Percentiles rank a stretch among this genome's conserved stretches.
Evolutionary conservation across 1,140 invertebrate species (phyloP).

Genomic region (Triops longicaudatus): DNA sequence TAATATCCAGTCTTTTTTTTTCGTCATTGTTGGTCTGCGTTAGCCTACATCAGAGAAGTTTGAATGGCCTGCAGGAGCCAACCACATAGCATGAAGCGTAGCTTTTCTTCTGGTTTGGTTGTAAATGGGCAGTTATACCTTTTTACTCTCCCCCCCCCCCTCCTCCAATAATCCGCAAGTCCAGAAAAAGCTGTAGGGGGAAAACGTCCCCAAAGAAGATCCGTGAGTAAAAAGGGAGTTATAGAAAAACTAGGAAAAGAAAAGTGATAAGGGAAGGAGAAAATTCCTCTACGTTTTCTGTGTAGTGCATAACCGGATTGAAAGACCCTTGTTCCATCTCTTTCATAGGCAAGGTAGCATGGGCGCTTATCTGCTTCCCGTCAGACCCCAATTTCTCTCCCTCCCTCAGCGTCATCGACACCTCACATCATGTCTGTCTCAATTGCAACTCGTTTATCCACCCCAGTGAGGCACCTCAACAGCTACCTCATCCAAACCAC

Average conservation of each 20-base stretch:
- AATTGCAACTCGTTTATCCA: conserved; percentile 8
- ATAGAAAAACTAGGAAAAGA: neutral
- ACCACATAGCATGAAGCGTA: neutral
- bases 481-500: neutral
- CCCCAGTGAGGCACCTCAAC: neutral
- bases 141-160: neutral
- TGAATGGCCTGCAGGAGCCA: neutral
- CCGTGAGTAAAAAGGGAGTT: neutral
- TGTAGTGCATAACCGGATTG: neutral
- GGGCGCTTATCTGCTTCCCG: conserved; percentile 9
- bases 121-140: neutral
- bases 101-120: neutral
- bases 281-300: neutral
- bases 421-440: conserved; percentile 8
- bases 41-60: too few relatives aligned
- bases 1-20: too few relatives aligned
- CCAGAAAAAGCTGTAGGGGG: neutral
- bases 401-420: conserved; percentile 9
- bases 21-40: too few relatives aligned
- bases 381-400: conserved; percentile 1
- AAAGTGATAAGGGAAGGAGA: neutral
- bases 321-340: conserved; percentile 9
- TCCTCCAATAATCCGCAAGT: neutral
- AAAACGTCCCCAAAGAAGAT: neutral
- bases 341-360: neutral